phyloP scores from a whole-genome alignment of 2,113 vertebrate species.

The Orycteropus afer region DNA sequence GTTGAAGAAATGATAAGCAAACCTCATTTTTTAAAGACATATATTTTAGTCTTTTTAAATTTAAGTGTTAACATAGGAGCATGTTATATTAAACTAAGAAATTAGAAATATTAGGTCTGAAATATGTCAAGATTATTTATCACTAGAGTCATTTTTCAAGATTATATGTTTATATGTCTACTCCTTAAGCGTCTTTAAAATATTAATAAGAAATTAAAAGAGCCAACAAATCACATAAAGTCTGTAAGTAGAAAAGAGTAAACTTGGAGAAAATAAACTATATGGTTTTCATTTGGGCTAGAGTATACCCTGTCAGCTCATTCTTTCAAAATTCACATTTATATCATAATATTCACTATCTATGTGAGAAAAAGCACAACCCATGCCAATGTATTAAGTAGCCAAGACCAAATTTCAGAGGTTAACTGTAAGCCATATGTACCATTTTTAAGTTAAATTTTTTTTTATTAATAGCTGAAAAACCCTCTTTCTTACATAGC shows the following conservation, averaged over 20 bases:
- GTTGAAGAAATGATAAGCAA: slow-evolving; percentile 2
- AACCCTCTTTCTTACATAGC: slow-evolving; percentile 2
- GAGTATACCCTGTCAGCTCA: background rate
- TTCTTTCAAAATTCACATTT: slow-evolving; percentile 61
- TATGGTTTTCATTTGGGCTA: slow-evolving; percentile 53
- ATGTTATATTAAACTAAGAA: slow-evolving; percentile 55
- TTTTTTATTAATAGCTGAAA: slow-evolving; percentile 27
- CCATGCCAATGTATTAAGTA: slow-evolving; percentile 3
- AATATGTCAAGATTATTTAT: slow-evolving; percentile 47
- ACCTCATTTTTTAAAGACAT: background rate
- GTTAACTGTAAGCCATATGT: slow-evolving; percentile 15
- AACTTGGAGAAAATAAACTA: slow-evolving; percentile 46
- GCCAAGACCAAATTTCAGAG: slow-evolving; percentile 53
- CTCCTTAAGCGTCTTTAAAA: slow-evolving; percentile 56
- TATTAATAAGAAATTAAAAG: slow-evolving; percentile 56
- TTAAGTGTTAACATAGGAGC: slow-evolving; percentile 16
- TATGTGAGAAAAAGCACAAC: slow-evolving; percentile 51
- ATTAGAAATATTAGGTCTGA: slow-evolving; percentile 47
- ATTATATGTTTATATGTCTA: slow-evolving; percentile 1
- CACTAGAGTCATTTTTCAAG: slow-evolving; percentile 50
- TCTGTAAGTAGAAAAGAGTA: slow-evolving; percentile 42
- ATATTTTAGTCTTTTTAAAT: slow-evolving; percentile 44
- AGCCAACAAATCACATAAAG: slow-evolving; percentile 56
- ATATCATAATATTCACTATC: slow-evolving; percentile 45
- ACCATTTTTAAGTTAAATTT: slow-evolving; percentile 26